Evolutionary conservation across 2,113 vertebrate species (phyloP).

Genomic region (Scortum barcoo): DNA sequence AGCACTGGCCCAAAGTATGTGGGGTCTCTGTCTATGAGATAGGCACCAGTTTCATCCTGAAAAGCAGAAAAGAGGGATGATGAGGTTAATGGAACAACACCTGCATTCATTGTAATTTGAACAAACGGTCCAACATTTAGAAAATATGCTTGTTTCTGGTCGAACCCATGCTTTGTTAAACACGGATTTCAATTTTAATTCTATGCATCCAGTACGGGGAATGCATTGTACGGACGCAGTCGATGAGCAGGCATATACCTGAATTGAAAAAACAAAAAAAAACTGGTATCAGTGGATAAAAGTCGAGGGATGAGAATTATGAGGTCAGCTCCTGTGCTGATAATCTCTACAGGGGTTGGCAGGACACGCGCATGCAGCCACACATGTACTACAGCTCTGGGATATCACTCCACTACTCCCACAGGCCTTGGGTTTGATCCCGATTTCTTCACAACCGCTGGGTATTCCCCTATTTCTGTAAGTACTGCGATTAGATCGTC

Average conservation of each 20-base stretch:
- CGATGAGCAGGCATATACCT: not conserved
- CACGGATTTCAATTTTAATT: not conserved
- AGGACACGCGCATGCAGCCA: slow-evolving; percentile 29
- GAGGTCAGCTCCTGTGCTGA: slow-evolving; percentile 50
- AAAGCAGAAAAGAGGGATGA: slow-evolving; percentile 29
- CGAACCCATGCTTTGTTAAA: not conserved
- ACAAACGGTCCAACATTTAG: not conserved
- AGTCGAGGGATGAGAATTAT: slow-evolving; percentile 39
- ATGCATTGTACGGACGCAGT: not conserved
- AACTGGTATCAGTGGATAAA: slow-evolving; percentile 22
- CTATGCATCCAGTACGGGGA: not conserved
- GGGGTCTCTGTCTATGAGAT: slow-evolving; percentile 98
- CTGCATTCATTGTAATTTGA: not conserved
- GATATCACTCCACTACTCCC: slow-evolving; percentile 65
- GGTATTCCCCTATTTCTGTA: slow-evolving; percentile 80
- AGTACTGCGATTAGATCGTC: slow-evolving; percentile 72
- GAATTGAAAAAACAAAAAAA: slow-evolving; percentile 18
- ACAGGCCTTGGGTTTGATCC: slow-evolving; percentile 71
- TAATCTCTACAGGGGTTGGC: slow-evolving; percentile 36
- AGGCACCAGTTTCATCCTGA: slow-evolving; percentile 97
- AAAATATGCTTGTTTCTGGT: not conserved
- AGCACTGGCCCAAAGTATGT: slow-evolving; percentile 97
- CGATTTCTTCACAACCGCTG: slow-evolving; percentile 69
- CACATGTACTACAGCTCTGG: slow-evolving; percentile 24
- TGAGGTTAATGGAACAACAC: not conserved